Evolutionary conservation across 2,888 invertebrate species (phyloP).

Genomic region (Chrysodeixis includens): DNA sequence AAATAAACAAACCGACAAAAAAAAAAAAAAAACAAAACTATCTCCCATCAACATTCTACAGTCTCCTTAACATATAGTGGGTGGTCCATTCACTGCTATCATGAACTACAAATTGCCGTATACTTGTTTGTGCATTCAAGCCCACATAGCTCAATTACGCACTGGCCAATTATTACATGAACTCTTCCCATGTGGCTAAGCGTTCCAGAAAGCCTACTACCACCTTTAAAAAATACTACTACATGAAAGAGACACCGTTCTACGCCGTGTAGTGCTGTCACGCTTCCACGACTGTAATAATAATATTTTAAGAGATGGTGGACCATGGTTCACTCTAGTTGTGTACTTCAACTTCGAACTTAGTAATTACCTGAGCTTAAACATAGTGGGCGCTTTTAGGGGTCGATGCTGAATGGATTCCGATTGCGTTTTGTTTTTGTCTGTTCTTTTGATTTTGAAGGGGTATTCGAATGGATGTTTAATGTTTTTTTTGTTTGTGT

Average conservation of each 20-base stretch:
- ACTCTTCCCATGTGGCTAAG: conserved; percentile 71
- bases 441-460: conserved; percentile 14
- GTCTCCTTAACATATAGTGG: conserved; percentile 63
- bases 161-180: conserved; percentile 76
- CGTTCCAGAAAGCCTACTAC: too few relatives aligned
- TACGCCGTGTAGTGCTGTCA: too few relatives aligned
- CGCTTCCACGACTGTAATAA: too few relatives aligned
- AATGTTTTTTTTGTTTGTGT: too few relatives aligned
- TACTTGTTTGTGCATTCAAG: conserved; percentile 71
- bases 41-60: conserved; percentile 39
- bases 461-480: not conserved
- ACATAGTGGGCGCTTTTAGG: conserved; percentile 63
- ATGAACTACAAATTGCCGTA: conserved; percentile 74
- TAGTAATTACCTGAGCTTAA: conserved; percentile 72
- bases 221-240: too few relatives aligned
- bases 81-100: conserved; percentile 73
- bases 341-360: conserved; percentile 62
- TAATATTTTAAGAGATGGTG: too few relatives aligned
- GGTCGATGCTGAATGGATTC: conserved; percentile 34
- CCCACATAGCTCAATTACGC: conserved; percentile 77
- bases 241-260: too few relatives aligned
- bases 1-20: not conserved
- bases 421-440: conserved; percentile 16
- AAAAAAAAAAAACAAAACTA: conserved; percentile 6
- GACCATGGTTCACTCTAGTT: conserved; percentile 53